phyloP scores from a whole-genome alignment of 1,140 invertebrate genomes.

The Propsilocerus akamusi region DNA sequence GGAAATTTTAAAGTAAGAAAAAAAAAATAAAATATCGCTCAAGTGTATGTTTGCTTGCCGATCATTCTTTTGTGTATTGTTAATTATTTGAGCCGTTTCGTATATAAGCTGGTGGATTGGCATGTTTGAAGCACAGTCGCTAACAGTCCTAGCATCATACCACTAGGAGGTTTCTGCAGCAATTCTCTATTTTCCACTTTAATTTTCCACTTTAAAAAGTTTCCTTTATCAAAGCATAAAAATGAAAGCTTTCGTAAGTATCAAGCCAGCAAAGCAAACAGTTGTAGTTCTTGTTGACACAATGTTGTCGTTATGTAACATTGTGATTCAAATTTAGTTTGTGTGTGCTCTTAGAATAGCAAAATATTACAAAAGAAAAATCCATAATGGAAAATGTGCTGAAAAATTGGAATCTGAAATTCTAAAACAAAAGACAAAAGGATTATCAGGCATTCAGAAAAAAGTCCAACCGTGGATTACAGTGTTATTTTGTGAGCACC shows the following conservation, averaged over 20 bases:
- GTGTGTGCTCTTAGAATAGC: background rate
- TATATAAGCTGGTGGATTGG: background rate
- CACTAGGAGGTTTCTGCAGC: constrained; percentile 1
- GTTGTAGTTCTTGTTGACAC: background rate
- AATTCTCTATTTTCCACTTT: background rate
- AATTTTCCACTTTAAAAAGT: background rate
- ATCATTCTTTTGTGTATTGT: background rate
- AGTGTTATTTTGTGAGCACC: no score
- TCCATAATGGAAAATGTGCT: background rate
- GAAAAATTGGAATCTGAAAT: background rate
- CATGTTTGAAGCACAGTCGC: background rate
- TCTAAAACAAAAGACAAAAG: background rate
- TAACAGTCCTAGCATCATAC: constrained; percentile 3
- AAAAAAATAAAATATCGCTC: background rate
- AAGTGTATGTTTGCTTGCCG: background rate
- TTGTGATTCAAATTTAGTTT: background rate
- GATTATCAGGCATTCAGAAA: no score
- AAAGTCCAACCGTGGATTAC: no score
- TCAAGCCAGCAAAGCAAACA: background rate
- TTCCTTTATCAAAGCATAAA: background rate
- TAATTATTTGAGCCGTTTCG: background rate
- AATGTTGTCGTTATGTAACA: background rate
- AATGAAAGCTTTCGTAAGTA: constrained; percentile 1
- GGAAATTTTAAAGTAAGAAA: background rate
- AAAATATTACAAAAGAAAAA: background rate